Conservation (phyloP, 2,113 vertebrate species). For the Myodes glareolus region DNA sequence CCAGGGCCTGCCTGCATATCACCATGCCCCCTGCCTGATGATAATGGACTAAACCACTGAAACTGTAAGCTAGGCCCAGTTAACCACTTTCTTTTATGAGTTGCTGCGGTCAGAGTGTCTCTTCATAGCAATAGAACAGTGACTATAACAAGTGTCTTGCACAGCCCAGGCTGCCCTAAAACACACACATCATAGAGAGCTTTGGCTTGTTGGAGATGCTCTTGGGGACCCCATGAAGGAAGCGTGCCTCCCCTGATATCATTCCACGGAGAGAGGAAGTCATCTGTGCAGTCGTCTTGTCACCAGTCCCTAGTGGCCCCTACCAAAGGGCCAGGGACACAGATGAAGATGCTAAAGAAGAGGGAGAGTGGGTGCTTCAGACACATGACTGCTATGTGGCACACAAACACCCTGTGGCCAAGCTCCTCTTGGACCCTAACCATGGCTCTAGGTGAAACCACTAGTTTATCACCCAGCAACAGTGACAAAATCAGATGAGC, state of each 20-base stretch:
- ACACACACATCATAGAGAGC: neutral
- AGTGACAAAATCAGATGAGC: neutral
- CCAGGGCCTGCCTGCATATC: neutral
- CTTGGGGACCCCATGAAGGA: neutral
- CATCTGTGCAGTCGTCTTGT: accelerated
- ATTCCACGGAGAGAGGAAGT: neutral
- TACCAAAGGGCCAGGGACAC: neutral
- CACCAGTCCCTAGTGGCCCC: neutral
- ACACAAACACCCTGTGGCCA: no score
- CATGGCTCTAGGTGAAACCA: neutral
- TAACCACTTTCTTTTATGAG: neutral
- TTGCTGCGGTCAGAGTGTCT: neutral
- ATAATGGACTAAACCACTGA: neutral
- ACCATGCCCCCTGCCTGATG: neutral
- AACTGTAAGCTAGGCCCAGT: neutral
- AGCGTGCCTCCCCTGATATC: neutral
- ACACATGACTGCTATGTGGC: neutral
- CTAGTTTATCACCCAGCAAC: neutral
- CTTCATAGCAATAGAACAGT: neutral
- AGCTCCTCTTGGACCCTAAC: neutral
- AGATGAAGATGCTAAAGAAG: neutral
- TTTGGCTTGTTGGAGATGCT: neutral
- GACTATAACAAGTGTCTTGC: neutral
- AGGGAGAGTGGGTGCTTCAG: neutral
- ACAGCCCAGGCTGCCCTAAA: neutral